Evolutionary conservation across 2,113 vertebrate species (phyloP).

Genomic region (Bungarus multicinctus): DNA sequence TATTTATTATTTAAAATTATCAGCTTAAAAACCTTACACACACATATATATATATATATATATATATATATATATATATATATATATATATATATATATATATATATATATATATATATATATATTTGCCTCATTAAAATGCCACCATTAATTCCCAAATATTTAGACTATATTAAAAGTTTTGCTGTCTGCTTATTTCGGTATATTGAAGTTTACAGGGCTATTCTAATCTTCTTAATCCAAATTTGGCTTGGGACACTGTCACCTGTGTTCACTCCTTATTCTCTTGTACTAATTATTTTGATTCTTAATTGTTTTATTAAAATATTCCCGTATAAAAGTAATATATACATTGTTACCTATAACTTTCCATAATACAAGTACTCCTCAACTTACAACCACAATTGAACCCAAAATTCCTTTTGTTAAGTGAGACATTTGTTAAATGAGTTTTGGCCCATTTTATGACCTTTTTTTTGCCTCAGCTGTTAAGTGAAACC

Average conservation of each 20-base stretch:
- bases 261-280: neutral
- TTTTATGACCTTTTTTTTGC: neutral
- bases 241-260: neutral
- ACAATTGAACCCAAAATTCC: neutral
- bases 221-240: neutral
- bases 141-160: neutral
- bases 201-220: neutral
- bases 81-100: too few relatives aligned
- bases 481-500: neutral
- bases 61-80: too few relatives aligned
- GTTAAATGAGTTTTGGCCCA: neutral
- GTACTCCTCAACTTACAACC: neutral
- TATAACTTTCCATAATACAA: neutral
- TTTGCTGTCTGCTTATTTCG: neutral
- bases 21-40: too few relatives aligned
- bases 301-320: neutral
- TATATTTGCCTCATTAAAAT: neutral
- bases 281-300: neutral
- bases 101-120: too few relatives aligned
- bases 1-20: too few relatives aligned
- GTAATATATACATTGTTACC: neutral
- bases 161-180: neutral
- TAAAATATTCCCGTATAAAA: neutral
- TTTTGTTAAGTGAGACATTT: neutral
- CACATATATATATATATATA: too few relatives aligned